Conservation (phyloP, 2,113 vertebrate genomes). For the Mastomys coucha region DNA sequence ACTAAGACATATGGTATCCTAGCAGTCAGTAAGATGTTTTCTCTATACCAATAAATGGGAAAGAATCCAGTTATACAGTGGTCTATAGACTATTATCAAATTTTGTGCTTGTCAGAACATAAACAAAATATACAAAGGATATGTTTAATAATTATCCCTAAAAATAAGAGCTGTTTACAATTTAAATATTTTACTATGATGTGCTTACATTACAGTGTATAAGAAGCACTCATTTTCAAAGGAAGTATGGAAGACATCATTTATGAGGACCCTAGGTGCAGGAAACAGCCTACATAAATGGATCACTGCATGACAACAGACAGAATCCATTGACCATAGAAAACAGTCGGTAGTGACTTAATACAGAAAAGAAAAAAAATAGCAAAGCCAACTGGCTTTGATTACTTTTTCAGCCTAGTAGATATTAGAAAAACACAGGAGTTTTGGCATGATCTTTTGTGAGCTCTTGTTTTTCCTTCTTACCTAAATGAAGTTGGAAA, state of each 20-base stretch:
- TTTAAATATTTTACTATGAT: slow-evolving; percentile 1
- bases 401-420: slow-evolving; percentile 44
- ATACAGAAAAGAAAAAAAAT: slow-evolving; percentile 46
- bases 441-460: not conserved
- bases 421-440: not conserved
- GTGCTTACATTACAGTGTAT: slow-evolving; percentile 10
- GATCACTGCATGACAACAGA: not conserved
- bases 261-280: not conserved
- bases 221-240: slow-evolving; percentile 4
- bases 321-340: not conserved
- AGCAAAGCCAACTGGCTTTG: not conserved
- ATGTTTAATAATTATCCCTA: not conserved
- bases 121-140: slow-evolving; percentile 8
- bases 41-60: not conserved
- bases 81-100: not conserved
- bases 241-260: not conserved
- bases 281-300: not conserved
- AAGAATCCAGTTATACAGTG: not conserved
- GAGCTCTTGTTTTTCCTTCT: slow-evolving; percentile 4
- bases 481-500: slow-evolving; percentile 33
- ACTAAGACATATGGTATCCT: too few relatives aligned
- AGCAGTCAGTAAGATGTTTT: not conserved
- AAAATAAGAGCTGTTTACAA: not conserved
- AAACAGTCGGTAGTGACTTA: slow-evolving; percentile 28
- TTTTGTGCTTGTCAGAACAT: slow-evolving; percentile 8